A percentile compares a stretch with the other conserved stretches of the same genome.
phyloP scores from a whole-genome alignment of 2,113 vertebrate species.

The Saimiri boliviensis region DNA sequence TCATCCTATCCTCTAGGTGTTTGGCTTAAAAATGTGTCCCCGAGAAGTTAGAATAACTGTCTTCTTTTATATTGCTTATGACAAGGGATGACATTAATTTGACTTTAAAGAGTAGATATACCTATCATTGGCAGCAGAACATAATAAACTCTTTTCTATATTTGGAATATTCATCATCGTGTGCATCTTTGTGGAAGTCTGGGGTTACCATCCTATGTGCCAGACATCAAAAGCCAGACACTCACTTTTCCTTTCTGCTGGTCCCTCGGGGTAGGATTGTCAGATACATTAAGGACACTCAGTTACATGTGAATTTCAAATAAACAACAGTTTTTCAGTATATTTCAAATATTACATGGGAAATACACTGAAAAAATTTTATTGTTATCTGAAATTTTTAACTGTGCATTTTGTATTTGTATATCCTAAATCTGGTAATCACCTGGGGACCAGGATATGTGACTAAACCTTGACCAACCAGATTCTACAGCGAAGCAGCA shows the following conservation, averaged over 20 bases:
- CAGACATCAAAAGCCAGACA: neutral
- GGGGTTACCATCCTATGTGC: neutral
- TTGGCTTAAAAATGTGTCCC: neutral
- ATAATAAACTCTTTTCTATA: neutral
- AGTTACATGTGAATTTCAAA: slow-evolving; percentile 1
- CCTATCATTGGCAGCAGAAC: neutral
- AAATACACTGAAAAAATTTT: neutral
- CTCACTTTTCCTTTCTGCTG: neutral
- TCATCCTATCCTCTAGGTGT: neutral
- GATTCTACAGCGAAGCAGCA: neutral
- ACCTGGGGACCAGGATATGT: too few relatives aligned
- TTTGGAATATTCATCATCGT: neutral
- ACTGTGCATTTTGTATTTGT: neutral
- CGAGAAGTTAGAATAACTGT: neutral
- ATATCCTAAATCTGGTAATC: neutral
- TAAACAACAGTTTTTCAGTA: neutral
- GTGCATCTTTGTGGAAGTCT: neutral
- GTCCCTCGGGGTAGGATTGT: neutral
- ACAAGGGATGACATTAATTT: neutral
- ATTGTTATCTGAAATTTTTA: neutral
- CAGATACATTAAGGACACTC: neutral
- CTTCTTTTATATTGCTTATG: neutral
- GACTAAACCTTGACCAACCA: neutral
- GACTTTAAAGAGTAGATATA: neutral
- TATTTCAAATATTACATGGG: neutral